Evolutionary conservation across 2,888 invertebrate species (phyloP).

Genomic region (Watsonalla binaria): DNA sequence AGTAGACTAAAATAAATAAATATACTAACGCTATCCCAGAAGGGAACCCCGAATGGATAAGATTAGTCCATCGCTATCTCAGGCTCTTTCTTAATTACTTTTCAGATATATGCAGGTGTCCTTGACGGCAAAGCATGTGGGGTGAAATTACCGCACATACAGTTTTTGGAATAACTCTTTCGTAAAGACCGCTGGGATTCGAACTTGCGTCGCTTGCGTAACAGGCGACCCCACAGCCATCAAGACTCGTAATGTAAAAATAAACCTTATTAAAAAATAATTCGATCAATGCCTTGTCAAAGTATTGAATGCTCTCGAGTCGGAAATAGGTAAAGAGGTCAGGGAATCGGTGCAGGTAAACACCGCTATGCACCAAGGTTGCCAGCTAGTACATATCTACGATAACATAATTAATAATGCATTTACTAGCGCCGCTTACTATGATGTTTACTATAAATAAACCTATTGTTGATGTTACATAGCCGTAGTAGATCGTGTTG

Average conservation of each 20-base stretch:
- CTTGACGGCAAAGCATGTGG: too few species aligned
- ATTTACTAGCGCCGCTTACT: slow-evolving; percentile 25
- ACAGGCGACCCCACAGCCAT: too few species aligned
- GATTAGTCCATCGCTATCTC: too few species aligned
- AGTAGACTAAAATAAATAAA: too few species aligned
- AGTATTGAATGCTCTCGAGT: slow-evolving; percentile 20
- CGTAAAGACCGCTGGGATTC: too few species aligned
- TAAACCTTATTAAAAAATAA: neutral
- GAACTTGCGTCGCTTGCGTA: too few species aligned
- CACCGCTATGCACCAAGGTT: slow-evolving; percentile 47
- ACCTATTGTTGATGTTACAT: neutral
- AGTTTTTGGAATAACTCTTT: too few species aligned
- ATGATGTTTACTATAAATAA: slow-evolving; percentile 19
- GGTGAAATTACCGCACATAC: too few species aligned
- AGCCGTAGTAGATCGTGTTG: neutral
- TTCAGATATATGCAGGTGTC: too few species aligned
- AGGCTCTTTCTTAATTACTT: too few species aligned
- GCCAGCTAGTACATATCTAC: slow-evolving; percentile 26
- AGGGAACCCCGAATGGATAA: too few species aligned
- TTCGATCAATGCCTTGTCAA: slow-evolving; percentile 7
- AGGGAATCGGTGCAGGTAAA: slow-evolving; percentile 50
- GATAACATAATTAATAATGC: slow-evolving; percentile 31
- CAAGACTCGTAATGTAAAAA: neutral
- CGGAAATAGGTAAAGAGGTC: slow-evolving; percentile 56
- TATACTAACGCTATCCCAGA: too few species aligned